These are phyloP conservation scores for Wiebesia pumilae DNA, from an alignment of 1,140 invertebrate genomes.

Conservation along the genomic window DNA sequence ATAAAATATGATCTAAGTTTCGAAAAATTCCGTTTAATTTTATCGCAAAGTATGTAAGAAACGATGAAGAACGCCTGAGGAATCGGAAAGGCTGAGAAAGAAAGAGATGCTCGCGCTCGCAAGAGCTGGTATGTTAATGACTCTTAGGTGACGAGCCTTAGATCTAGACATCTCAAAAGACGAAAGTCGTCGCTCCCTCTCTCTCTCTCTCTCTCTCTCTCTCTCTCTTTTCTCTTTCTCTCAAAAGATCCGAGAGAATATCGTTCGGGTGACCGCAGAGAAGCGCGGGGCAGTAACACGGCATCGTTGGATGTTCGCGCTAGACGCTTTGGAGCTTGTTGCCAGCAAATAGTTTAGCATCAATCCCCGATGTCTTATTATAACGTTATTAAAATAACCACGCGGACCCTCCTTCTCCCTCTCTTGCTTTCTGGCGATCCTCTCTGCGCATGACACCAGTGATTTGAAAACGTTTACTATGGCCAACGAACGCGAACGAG, in stretches of 20 bases:
- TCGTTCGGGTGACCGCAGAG: not conserved
- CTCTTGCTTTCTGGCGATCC: not conserved
- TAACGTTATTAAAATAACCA: constrained; percentile 75
- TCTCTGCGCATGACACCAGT: constrained; percentile 41
- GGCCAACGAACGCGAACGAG: not conserved
- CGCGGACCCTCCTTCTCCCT: constrained; percentile 36
- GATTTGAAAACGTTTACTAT: constrained; percentile 41
- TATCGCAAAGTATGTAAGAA: constrained; percentile 44
- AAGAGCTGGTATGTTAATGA: constrained; percentile 71
- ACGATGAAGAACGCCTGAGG: constrained; percentile 9
- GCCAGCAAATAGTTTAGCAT: constrained; percentile 75
- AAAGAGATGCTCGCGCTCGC: constrained; percentile 53
- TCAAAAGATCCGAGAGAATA: constrained; percentile 1
- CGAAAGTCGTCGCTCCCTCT: constrained; percentile 55
- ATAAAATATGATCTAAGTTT: constrained; percentile 43
- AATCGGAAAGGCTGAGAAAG: constrained; percentile 52
- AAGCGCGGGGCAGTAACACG: constrained; percentile 37
- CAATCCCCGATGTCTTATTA: constrained; percentile 75
- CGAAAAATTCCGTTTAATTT: constrained; percentile 59
- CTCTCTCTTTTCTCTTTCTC: not conserved
- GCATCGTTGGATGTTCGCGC: constrained; percentile 43
- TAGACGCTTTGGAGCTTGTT: constrained; percentile 65
- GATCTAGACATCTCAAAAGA: constrained; percentile 68
- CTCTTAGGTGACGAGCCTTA: constrained; percentile 72
- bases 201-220: not conserved